Evolutionary conservation across 2,888 invertebrate species (phyloP), one percentile per base, ranked within the genome.

Genomic region (Coleophora deauratella): DNA sequence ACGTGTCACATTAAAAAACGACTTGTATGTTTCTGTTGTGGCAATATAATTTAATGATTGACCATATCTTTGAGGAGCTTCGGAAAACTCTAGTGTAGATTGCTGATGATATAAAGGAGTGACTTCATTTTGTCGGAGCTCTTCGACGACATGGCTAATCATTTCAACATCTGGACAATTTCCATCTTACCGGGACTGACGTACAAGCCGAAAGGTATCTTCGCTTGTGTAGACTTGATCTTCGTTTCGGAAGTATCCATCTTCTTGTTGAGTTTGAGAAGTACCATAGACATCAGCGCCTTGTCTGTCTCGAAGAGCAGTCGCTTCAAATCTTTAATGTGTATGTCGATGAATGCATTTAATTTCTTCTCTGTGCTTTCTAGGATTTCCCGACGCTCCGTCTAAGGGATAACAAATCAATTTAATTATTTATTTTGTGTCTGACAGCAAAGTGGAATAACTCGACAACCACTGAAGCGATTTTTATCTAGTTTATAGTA

Each of bases 231-330:
- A 0, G 71, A 62, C 41, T 70, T 75, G 36, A 84, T 84, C 47
- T 82, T 85, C 0, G 76, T 68, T 41, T 84, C 85, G 0, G 82
- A 80, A 0, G 81, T 77, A 49, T 84, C 85, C 85, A 85, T 84
- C 43, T 82, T 85, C 57, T 84, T 85, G 47, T 82, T 82, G 1
- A 82, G 50, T 34, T 84, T 85, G 9, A 84, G 52, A 13, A 79
- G 54, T 0, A 82, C 81, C 85, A 85, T 85, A 0, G 81, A 77
- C 80, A 82, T 79, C 6, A 85, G 69, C 0, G 82, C 73, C 60
- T 68, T 78, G 57, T 85, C 85, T 0, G 80, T 81, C 1, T 75
- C 72, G 38, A 77, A 79, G 0, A 85, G 69, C 1, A 85, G 52
- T 0, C 84, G 53, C 59, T 85, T 85, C 50, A 85, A 46, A 27